These are phyloP conservation scores for Tetrax tetrax DNA, from an alignment of 2,113 vertebrate species.

Conservation along the genomic window DNA sequence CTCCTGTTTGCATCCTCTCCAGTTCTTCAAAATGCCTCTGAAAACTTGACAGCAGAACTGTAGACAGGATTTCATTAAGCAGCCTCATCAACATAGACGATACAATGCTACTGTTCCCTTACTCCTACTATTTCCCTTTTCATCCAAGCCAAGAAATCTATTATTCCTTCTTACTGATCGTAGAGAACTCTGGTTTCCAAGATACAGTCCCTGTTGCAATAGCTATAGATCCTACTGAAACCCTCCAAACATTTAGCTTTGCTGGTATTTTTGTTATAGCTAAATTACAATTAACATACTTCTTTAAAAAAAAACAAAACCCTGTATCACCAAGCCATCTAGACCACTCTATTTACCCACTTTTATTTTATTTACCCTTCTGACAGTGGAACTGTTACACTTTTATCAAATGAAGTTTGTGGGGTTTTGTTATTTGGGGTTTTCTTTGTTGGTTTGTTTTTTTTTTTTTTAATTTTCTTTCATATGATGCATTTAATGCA, in stretches of 20 bases:
- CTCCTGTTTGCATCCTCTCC: not conserved
- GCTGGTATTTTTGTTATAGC: not conserved
- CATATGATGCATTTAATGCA: not conserved
- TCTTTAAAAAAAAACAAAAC: fast-evolving
- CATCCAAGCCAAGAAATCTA: not conserved
- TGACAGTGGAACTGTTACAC: not conserved
- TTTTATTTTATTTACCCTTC: not conserved
- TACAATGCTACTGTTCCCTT: not conserved
- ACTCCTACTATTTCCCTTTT: not conserved
- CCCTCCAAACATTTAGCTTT: not conserved
- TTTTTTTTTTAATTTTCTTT: not conserved
- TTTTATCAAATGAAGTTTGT: not conserved
- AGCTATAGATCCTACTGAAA: not conserved
- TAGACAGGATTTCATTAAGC: not conserved
- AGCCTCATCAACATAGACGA: not conserved
- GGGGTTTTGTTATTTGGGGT: not conserved
- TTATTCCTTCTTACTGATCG: not conserved
- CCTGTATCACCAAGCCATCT: fast-evolving
- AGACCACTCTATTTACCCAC: not conserved
- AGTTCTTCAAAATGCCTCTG: not conserved
- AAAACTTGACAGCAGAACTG: not conserved
- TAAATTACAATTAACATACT: not conserved
- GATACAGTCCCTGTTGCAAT: not conserved
- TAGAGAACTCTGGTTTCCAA: not conserved
- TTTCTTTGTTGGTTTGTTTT: too few relatives aligned